Evolutionary conservation across 53 echinoderm and acorn worm species (phyloP).

Genomic region (Echinometra lucunter): DNA sequence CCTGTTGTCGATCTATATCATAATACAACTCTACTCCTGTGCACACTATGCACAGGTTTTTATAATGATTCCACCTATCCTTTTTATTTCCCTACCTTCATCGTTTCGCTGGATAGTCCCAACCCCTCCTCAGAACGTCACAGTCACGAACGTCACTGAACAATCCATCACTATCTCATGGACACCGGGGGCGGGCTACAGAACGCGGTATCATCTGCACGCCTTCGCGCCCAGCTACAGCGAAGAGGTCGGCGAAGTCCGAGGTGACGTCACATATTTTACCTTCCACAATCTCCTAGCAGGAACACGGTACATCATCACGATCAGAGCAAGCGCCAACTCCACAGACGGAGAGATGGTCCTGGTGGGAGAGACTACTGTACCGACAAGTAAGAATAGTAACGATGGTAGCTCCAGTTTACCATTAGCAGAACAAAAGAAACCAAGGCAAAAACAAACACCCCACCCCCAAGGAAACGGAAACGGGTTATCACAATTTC

Average conservation of each 20-base stretch:
- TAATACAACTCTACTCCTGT: too few relatives aligned
- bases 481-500: too few relatives aligned
- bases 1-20: not conserved
- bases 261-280: constrained; percentile 50
- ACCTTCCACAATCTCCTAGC: constrained; percentile 63
- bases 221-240: constrained; percentile 26
- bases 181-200: constrained; percentile 53
- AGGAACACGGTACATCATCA: constrained; percentile 40
- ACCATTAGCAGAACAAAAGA: too few relatives aligned
- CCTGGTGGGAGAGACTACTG: constrained; percentile 3
- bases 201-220: constrained; percentile 43
- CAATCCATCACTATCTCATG: constrained; percentile 49
- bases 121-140: constrained; percentile 36
- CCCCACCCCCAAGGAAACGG: too few relatives aligned
- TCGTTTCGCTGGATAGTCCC: constrained; percentile 3
- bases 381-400: constrained; percentile 21
- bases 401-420: not conserved
- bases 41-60: not conserved
- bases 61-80: not conserved
- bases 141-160: constrained; percentile 42
- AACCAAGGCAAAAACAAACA: too few relatives aligned
- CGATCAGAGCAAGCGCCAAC: constrained; percentile 1
- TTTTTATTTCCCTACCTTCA: not conserved
- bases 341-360: constrained; percentile 3
- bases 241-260: constrained; percentile 52